Base-by-base conservation (phyloP, 2,888 invertebrate genomes). In the Macropis europaea region DNA sequence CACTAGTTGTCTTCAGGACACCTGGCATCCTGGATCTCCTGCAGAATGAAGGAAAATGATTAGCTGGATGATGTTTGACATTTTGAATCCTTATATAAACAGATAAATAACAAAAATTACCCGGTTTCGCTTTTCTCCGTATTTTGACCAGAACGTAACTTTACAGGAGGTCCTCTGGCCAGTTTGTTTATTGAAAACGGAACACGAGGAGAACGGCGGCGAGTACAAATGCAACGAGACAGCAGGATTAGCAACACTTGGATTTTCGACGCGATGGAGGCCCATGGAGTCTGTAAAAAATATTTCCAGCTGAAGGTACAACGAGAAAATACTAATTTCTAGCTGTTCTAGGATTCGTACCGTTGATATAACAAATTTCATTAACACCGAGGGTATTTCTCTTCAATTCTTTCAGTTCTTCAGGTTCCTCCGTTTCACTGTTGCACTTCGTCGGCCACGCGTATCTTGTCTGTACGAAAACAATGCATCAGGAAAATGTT, bases 141-240 rank as follows among this genome's bases (percentile, higher is more conserved):
- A 96, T 91, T 96, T 95, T 61, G 97, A 97, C 95, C 97, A 98
- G 91, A 99, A 99, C 0, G 97, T 97, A 34, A 98, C 96, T 62
- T 92, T 92, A 64, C 93, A 92, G 43, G 91, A 90, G 0, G 93
- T 93, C 40, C 93, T 93, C 79, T 95, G 95, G 11, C 98, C 97
- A 0, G 97, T 97, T 78, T 95, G 94, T 85, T 97, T 95, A 87
- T 99, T 98, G 88, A 99, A 99, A 28, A 97, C 94, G 28, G 94
- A 93, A 89, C 99, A 99, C 75, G 93, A 91, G 81, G 94, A 92
- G 88, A 97, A 99, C 0, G 98, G 98, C 0, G 98, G 99, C 79
- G 96, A 96, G 90, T 99, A 99, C 2, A 99, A 92, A 88, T 99
- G 99, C 24, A 99, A 91, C 4, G 97, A 97, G 0, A 99, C 96